Conservation (phyloP, 2,888 invertebrate species). For the Erynnis tages region DNA sequence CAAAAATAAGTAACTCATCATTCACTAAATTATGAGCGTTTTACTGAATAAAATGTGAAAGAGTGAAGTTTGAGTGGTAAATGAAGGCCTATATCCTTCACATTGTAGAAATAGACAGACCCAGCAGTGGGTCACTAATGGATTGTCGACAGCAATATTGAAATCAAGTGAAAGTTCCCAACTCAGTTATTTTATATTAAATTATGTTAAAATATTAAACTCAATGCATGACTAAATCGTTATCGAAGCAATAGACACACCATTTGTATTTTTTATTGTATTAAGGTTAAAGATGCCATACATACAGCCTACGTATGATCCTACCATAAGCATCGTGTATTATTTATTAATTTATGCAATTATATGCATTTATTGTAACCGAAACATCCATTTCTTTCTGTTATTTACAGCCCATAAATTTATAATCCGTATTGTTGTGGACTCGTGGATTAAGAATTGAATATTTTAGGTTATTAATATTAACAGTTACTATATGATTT, state of each 20-base stretch:
- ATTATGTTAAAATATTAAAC: slow-evolving; percentile 12
- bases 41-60: no score
- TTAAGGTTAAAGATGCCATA: slow-evolving; percentile 11
- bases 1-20: no score
- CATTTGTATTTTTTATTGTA: slow-evolving; percentile 19
- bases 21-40: no score
- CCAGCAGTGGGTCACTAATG: no score
- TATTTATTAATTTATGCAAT: slow-evolving; percentile 21
- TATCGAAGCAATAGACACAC: slow-evolving; percentile 15
- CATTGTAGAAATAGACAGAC: no score
- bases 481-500: slow-evolving; percentile 19
- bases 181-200: no score
- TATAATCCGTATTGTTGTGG: slow-evolving; percentile 14
- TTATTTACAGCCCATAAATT: slow-evolving; percentile 28
- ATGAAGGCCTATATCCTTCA: no score
- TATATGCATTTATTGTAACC: not conserved
- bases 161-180: no score
- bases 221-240: slow-evolving; percentile 8
- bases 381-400: slow-evolving; percentile 17
- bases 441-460: slow-evolving; percentile 11
- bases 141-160: no score
- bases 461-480: slow-evolving; percentile 12
- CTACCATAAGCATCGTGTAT: not conserved
- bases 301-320: not conserved
- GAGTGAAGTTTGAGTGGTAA: no score